Evolutionary conservation across 2,113 vertebrate genomes (phyloP), one percentile per base, ranked within the genome.

Genomic region (Phyllostomus hastatus): DNA sequence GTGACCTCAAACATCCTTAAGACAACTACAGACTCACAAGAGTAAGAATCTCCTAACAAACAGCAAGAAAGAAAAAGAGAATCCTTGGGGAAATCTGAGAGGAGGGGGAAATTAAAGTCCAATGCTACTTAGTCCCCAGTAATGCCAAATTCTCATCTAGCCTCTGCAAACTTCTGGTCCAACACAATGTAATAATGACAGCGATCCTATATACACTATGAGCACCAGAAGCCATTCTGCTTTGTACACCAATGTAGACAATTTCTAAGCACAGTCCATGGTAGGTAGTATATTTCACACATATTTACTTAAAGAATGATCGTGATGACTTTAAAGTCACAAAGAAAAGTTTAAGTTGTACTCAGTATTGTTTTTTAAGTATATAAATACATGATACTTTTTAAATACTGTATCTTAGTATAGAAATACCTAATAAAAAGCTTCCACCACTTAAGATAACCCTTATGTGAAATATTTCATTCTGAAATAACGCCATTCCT

Each of bases 361-460:
- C 6, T 86, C 17, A 70, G 4, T 83, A 59, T n/a, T 81, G 20
- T 70, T 91, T 78, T 84, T 67, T 57, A 59, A 52, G 17, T 67
- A 80, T 16, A n/a, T 48, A 90, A 82, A 76, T 54, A 84, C 8
- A n/a, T 6, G 69, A 50, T 33, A 52, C n/a, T 7, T 84, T 89
- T 80, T 64, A 69, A 94, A 41, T 33, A 64, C 28, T 64, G 28
- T 64, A 78, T 67, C 61, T 90, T 86, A 61, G 83, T 86, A 90
- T n/a, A 89, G 54, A 97, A 95, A 94, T 61, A 5, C 86, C 31
- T 88, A 88, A 75, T 26, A 66, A 88, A 94, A 94, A 79, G 3
- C 16, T 70, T 67, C 31, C 54, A 9, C 31, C 59, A 83, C 48
- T 89, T 84, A 93, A 70, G 19, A 59, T 73, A 94, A 91, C 11